A percentile compares a stretch with the other conserved stretches of the same genome.
Conservation (phyloP, 2,797 vertebrate species). For the Brotula barbata region DNA sequence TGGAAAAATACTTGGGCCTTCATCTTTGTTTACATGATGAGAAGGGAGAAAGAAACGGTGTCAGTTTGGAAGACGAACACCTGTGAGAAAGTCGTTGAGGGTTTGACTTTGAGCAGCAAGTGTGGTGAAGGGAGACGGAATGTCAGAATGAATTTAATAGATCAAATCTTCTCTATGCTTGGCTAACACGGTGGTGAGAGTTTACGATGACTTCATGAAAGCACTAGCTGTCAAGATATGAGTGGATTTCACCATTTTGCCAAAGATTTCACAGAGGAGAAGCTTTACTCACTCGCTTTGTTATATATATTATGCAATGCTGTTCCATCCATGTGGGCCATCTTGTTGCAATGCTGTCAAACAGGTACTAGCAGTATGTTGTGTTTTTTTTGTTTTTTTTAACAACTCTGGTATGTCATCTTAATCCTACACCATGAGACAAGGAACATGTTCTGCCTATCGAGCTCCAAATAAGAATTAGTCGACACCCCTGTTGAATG, state of each 20-base stretch:
- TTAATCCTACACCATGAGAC: constrained; percentile 12
- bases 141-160: constrained; percentile 21
- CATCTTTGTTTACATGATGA: no score
- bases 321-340: no score
- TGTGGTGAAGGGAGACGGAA: constrained; percentile 27
- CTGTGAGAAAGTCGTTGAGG: constrained; percentile 17
- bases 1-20: no score
- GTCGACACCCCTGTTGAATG: constrained; percentile 53
- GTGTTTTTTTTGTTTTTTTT: background rate
- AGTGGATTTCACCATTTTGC: constrained; percentile 1
- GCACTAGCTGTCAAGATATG: background rate
- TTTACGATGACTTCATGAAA: background rate
- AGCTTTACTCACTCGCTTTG: background rate
- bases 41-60: background rate
- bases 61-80: constrained; percentile 4
- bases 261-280: background rate
- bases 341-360: constrained; percentile 29
- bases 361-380: constrained; percentile 7
- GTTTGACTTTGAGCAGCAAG: constrained; percentile 41
- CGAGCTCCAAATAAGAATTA: background rate
- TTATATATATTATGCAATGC: background rate
- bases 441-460: constrained; percentile 32
- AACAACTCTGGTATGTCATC: constrained; percentile 10
- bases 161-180: background rate
- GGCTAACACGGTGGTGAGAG: background rate